Base-by-base conservation (phyloP, 1,140 invertebrate species). In the Limonius californicus region DNA sequence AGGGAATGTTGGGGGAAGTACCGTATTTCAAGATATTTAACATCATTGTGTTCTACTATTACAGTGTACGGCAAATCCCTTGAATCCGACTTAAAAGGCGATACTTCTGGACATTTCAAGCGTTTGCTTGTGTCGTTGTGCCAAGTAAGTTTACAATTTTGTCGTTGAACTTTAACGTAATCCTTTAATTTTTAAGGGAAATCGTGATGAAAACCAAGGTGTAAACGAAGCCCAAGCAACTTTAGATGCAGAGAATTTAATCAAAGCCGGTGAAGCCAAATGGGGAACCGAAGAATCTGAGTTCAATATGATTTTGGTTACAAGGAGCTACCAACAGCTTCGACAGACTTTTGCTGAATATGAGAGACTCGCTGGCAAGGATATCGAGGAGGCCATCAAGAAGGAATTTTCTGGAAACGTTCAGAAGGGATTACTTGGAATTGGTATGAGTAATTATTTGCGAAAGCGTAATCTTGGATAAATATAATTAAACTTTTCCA, bases 41-140 rank as follows among this genome's bases (percentile, higher is more conserved):
- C n/a, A n/a, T n/a, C n/a, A n/a, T n/a, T n/a, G n/a, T n/a, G n/a
- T n/a, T n/a, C n/a, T 9, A 39, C 8, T 39, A 42, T 21, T 57
- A 65, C 72, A 94, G 90, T 94, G 68, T 98, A 94, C 76, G 85
- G 86, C 63, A 91, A 87, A 74, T 80, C 86, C 50, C 77, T 99
- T 61, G 96, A 98, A 74, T 85, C 85, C 3, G 95, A 97, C 72
- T 81, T 99, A 54, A 89, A 89, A 72, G 90, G 88, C 18, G 97
- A 99, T 72, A 97, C 95, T 15, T 96, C 94, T 1, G 96, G 91
- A n/a, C 73, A 76, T 63, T 98, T 98, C 79, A 91, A 92, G 76
- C 86, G 94, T 58, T 80, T 99, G 2, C 84, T 97, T 53, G 88
- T 98, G 15, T 91, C 90, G 0, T 77, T 93, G 43, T 85, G 86